These are phyloP conservation scores for Pipistrellus nathusii DNA, from an alignment of 2,797 vertebrate genomes.

Conservation along the genomic window DNA sequence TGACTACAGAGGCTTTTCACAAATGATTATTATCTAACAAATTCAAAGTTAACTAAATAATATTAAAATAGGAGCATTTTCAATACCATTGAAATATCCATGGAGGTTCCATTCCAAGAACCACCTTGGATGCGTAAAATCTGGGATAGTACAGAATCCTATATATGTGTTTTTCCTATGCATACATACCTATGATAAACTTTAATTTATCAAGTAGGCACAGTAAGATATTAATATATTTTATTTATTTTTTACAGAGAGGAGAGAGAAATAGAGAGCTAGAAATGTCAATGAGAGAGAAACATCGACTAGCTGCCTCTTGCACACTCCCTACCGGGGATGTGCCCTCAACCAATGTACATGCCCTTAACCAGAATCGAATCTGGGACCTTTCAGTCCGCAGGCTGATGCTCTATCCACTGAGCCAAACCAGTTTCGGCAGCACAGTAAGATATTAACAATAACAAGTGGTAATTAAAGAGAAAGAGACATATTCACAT, in stretches of 20 bases:
- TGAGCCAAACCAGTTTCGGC: too few species aligned
- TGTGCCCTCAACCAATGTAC: too few species aligned
- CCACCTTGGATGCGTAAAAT: neutral
- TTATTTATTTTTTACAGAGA: too few species aligned
- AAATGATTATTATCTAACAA: slow-evolving; percentile 63
- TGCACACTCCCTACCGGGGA: too few species aligned
- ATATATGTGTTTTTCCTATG: neutral
- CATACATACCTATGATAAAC: neutral
- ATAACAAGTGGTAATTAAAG: neutral
- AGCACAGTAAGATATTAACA: neutral
- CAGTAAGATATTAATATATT: neutral
- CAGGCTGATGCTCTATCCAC: too few species aligned
- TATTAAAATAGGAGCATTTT: slow-evolving; percentile 46
- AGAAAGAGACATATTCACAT: neutral
- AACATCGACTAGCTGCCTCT: too few species aligned
- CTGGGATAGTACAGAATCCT: neutral
- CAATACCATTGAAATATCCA: slow-evolving; percentile 13
- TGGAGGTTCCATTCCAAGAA: neutral
- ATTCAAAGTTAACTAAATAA: slow-evolving; percentile 65
- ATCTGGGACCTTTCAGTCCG: too few species aligned
- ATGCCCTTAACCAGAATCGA: too few species aligned
- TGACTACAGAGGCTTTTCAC: slow-evolving; percentile 67
- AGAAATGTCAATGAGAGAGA: too few species aligned
- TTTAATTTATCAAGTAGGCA: neutral
- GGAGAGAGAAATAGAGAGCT: too few species aligned